These are phyloP conservation scores for Diorhabda elongata DNA, from an alignment of 1,140 invertebrate species.

Conservation along the genomic window DNA sequence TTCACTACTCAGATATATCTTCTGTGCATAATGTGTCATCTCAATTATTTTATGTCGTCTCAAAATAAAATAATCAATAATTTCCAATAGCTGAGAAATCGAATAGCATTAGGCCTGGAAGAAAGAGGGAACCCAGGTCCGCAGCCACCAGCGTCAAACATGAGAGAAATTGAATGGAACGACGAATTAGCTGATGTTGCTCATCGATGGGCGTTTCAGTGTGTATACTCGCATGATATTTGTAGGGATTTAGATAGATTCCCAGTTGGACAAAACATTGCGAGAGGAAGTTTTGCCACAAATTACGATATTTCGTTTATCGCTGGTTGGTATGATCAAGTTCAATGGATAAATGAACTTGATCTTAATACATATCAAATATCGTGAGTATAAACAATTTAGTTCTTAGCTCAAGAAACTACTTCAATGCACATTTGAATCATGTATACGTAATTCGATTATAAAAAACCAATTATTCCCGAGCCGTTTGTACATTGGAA, in stretches of 20 bases:
- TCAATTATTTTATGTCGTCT: too few relatives aligned
- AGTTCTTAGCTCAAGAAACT: too few relatives aligned
- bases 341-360: conserved; percentile 6
- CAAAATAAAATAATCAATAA: too few relatives aligned
- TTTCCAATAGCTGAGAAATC: conserved; percentile 36
- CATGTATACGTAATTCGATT: too few relatives aligned
- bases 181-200: conserved; percentile 58
- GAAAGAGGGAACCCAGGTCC: conserved; percentile 48
- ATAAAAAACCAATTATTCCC: too few relatives aligned
- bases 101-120: conserved; percentile 51
- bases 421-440: too few relatives aligned
- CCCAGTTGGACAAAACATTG: conserved; percentile 45
- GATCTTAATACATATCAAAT: not conserved
- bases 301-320: conserved; percentile 36
- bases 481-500: too few relatives aligned
- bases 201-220: conserved; percentile 60
- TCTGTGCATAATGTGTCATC: too few relatives aligned
- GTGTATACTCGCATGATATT: conserved; percentile 54
- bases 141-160: conserved; percentile 53
- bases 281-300: conserved; percentile 32
- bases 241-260: conserved; percentile 50
- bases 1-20: too few relatives aligned
- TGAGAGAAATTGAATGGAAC: conserved; percentile 58
- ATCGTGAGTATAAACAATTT: not conserved
- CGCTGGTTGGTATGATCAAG: conserved; percentile 38